A percentile compares a stretch with the other conserved stretches of the same genome.
Evolutionary conservation across 2,888 invertebrate species (phyloP).

Genomic region (Philereme transversata): DNA sequence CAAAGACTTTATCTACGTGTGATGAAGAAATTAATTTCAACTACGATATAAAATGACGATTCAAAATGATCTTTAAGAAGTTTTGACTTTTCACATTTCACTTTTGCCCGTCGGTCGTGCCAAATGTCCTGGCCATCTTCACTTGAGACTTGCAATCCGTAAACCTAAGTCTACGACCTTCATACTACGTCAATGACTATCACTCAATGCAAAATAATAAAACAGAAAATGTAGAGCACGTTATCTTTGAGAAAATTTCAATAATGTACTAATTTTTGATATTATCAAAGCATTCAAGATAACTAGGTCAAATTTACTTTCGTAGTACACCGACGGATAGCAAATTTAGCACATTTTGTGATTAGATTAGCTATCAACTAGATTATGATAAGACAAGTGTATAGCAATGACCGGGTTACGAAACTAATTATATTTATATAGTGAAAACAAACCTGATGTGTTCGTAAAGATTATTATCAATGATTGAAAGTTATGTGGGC

Average conservation of each 20-base stretch:
- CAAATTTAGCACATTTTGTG: slow-evolving; percentile 27
- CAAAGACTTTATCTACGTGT: too few relatives aligned
- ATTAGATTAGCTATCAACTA: slow-evolving; percentile 30
- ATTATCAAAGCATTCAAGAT: slow-evolving; percentile 20
- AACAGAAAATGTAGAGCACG: slow-evolving; percentile 10
- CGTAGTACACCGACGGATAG: slow-evolving; percentile 13
- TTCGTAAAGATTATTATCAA: too few relatives aligned
- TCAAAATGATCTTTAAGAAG: too few relatives aligned
- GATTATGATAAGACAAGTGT: slow-evolving; percentile 32
- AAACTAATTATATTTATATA: slow-evolving; percentile 1
- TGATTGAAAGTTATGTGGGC: too few relatives aligned
- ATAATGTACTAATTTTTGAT: slow-evolving; percentile 7
- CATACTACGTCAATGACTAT: not conserved
- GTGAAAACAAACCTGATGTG: not conserved
- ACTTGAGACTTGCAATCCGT: too few relatives aligned
- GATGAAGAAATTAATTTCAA: too few relatives aligned
- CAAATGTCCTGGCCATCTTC: too few relatives aligned
- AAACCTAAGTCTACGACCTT: too few relatives aligned
- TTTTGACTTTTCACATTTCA: too few relatives aligned
- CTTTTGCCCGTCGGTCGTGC: too few relatives aligned
- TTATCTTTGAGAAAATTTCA: slow-evolving; percentile 15
- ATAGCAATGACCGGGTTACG: slow-evolving; percentile 36
- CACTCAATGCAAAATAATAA: not conserved
- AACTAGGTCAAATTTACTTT: slow-evolving; percentile 23
- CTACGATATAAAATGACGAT: too few relatives aligned